These are phyloP conservation scores for Holothuria leucospilota DNA, from an alignment of 53 echinoderm and acorn worm species.

Conservation along the genomic window DNA sequence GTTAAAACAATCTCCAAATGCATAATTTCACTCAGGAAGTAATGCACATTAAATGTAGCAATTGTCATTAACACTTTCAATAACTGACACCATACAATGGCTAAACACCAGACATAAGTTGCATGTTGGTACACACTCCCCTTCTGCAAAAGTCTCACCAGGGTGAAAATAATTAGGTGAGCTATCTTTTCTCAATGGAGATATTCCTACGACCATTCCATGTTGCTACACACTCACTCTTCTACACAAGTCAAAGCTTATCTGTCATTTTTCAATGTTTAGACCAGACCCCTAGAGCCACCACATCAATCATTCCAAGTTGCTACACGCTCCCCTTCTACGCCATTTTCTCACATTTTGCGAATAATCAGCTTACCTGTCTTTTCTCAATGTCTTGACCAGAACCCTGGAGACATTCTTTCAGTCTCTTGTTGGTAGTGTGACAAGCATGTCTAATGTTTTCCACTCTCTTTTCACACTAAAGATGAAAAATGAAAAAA, in stretches of 20 bases:
- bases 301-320: too few species aligned
- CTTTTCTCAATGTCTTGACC: constrained; percentile 89
- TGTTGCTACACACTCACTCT: too few species aligned
- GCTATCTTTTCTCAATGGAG: constrained; percentile 89
- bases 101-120: neutral
- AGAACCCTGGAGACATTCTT: constrained; percentile 78
- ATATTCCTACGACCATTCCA: constrained; percentile 59
- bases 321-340: neutral
- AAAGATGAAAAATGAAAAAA: constrained; percentile 19
- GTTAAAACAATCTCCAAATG: too few species aligned
- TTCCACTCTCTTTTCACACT: constrained; percentile 96
- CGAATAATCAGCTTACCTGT: constrained; percentile 62
- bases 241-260: too few species aligned
- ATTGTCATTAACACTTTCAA: too few species aligned
- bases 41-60: too few species aligned
- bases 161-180: constrained; percentile 10
- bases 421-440: constrained; percentile 80
- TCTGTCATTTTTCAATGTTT: too few species aligned
- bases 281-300: too few species aligned
- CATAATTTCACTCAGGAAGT: too few species aligned
- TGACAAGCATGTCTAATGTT: constrained; percentile 82
- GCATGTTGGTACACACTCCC: neutral
- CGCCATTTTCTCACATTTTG: too few species aligned
- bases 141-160: neutral
- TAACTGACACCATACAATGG: neutral